Conservation (phyloP, 2,888 invertebrate species). For the Idaea aversata region DNA sequence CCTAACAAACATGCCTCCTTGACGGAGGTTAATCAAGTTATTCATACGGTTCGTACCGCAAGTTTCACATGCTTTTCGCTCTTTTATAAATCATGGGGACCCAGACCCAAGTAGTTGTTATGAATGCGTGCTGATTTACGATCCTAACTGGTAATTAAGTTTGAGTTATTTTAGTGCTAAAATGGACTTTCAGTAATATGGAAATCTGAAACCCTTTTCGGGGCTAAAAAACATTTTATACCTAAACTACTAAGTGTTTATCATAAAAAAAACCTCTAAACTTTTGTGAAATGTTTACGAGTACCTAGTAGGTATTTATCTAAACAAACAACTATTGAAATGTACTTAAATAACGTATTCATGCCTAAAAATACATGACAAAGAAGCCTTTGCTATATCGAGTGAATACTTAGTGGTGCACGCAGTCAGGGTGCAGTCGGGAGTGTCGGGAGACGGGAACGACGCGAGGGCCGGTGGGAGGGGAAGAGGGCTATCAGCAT, state of each 20-base stretch:
- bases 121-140: conserved; percentile 1
- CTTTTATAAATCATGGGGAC: neutral
- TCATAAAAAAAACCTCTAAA: no score
- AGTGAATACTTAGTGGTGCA: conserved; percentile 26
- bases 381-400: conserved; percentile 1
- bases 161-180: neutral
- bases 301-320: no score
- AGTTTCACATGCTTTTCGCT: conserved; percentile 1
- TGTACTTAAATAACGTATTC: neutral
- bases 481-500: conserved; percentile 68
- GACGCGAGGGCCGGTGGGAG: conserved; percentile 22
- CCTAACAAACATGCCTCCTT: neutral
- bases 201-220: neutral
- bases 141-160: neutral
- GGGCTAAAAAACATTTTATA: neutral
- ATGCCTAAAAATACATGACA: conserved; percentile 9
- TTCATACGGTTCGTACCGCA: conserved; percentile 6
- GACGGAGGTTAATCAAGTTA: conserved; percentile 8
- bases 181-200: neutral
- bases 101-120: neutral
- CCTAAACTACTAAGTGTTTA: no score
- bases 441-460: conserved; percentile 32
- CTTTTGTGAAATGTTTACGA: no score
- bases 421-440: conserved; percentile 47
- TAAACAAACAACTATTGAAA: neutral